A percentile compares a stretch with the other conserved stretches of the same genome.
These are phyloP conservation scores for Dipodomys merriami DNA, from an alignment of 2,113 vertebrate species.

Conservation along the genomic window DNA sequence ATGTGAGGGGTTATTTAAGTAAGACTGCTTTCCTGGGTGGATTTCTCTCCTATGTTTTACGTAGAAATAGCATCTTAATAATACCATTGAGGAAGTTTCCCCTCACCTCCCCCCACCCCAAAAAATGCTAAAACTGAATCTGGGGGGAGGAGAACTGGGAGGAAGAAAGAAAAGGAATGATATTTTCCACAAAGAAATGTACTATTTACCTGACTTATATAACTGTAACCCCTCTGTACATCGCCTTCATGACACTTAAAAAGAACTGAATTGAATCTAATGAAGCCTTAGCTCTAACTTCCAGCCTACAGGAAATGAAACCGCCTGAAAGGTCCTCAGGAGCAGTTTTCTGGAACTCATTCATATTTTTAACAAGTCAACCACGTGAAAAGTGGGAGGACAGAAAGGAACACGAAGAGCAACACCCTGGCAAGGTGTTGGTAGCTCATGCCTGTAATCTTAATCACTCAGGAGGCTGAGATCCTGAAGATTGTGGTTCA, in stretches of 20 bases:
- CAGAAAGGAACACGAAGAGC: constrained; percentile 12
- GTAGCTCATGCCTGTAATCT: no score
- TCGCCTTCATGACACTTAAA: no score
- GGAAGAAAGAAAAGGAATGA: no score
- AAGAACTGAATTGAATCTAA: constrained; percentile 6
- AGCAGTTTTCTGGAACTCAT: constrained; percentile 3
- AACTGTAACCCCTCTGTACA: no score
- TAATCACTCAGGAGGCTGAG: no score
- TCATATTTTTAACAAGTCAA: background rate
- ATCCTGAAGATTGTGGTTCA: no score
- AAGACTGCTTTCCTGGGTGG: background rate
- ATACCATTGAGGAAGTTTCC: background rate
- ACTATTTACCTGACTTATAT: no score
- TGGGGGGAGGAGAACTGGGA: background rate
- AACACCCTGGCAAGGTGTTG: no score
- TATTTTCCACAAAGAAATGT: no score
- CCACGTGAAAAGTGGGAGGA: background rate
- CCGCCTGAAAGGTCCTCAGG: background rate
- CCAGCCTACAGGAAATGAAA: constrained; percentile 23
- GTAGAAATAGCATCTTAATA: constrained; percentile 2
- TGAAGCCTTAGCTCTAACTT: background rate
- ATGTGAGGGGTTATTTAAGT: constrained; percentile 7
- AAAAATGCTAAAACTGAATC: constrained; percentile 34
- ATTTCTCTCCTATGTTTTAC: background rate
- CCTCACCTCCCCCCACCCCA: no score